These are phyloP conservation scores for Metallyticus violacea DNA, from an alignment of 2,888 invertebrate genomes.

Conservation along the genomic window DNA sequence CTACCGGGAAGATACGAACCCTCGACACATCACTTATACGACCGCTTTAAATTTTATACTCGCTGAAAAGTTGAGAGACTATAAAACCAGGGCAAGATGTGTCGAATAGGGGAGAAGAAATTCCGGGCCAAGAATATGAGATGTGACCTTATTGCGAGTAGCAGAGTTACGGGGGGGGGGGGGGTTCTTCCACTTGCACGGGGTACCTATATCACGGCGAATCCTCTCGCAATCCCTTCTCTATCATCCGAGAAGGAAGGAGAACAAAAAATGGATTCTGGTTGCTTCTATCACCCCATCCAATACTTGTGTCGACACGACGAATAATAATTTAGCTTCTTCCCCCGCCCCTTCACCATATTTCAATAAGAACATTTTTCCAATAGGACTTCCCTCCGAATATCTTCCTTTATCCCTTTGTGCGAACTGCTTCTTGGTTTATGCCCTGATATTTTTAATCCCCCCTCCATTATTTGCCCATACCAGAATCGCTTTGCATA, in stretches of 20 bases:
- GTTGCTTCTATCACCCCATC: not conserved
- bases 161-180: no score
- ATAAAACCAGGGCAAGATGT: not conserved
- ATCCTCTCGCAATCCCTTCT: not conserved
- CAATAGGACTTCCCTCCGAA: constrained; percentile 3
- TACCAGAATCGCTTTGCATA: not conserved
- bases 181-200: no score
- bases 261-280: not conserved
- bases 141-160: not conserved
- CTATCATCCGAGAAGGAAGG: not conserved
- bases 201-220: not conserved
- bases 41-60: not conserved
- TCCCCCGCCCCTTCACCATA: not conserved
- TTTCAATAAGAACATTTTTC: constrained; percentile 12
- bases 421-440: not conserved
- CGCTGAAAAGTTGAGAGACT: not conserved
- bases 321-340: not conserved
- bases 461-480: not conserved
- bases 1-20: not conserved
- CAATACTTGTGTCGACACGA: not conserved
- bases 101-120: not conserved
- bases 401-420: not conserved
- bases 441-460: not conserved
- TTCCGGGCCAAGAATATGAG: not conserved
- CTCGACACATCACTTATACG: not conserved